Conservation (phyloP, 2,888 invertebrate species). For the Frankliniella fusca region DNA sequence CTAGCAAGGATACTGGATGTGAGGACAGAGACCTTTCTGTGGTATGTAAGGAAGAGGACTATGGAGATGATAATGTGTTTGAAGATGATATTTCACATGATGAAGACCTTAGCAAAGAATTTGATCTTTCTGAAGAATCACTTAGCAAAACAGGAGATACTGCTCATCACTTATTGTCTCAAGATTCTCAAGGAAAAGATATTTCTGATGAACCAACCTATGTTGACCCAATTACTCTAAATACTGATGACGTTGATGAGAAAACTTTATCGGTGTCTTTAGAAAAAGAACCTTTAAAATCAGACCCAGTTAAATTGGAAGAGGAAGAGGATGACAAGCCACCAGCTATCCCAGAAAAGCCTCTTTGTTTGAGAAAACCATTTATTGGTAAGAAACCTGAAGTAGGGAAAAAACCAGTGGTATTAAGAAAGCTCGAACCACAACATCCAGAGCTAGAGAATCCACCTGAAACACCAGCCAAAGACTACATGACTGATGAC, state of each 20-base stretch:
- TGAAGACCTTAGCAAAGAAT: background rate
- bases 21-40: background rate
- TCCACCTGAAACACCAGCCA: background rate
- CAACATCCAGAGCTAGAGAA: constrained; percentile 3
- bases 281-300: constrained; percentile 24
- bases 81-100: background rate
- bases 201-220: constrained; percentile 17
- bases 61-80: background rate
- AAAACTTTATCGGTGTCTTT: constrained; percentile 28
- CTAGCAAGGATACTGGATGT: background rate
- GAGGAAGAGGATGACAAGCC: constrained; percentile 50
- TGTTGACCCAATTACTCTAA: background rate
- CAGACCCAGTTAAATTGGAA: constrained; percentile 45
- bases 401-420: background rate
- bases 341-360: background rate
- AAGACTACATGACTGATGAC: constrained; percentile 12
- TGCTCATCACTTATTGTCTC: background rate
- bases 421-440: background rate
- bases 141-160: constrained; percentile 6
- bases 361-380: constrained; percentile 23
- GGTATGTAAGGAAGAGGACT: background rate
- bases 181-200: constrained; percentile 30
- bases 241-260: constrained; percentile 12
- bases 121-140: constrained; percentile 7
- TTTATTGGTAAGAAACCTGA: constrained; percentile 44